phyloP scores from a whole-genome alignment of 2,113 vertebrate genomes.

The Nannobrachium achirus region DNA sequence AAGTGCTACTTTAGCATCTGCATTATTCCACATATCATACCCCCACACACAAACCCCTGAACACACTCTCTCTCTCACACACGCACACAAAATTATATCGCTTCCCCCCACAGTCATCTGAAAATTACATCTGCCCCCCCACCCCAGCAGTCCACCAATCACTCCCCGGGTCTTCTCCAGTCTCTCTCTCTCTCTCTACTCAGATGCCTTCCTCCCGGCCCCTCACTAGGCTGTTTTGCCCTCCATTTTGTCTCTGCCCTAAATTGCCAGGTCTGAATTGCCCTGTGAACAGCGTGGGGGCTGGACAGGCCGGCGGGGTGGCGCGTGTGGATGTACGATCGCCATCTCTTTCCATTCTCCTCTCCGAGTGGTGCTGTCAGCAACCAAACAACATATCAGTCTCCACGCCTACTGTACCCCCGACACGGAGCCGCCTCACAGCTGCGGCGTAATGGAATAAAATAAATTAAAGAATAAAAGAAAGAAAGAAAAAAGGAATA shows the following conservation, averaged over 20 bases:
- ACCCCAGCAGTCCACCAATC: conserved; percentile 71
- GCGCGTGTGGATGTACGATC: conserved; percentile 66
- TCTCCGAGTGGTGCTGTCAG: conserved; percentile 76
- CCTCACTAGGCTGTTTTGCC: conserved; percentile 54
- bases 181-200: conserved; percentile 1
- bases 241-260: conserved; percentile 72
- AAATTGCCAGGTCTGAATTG: conserved; percentile 80
- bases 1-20: conserved; percentile 55
- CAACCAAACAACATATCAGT: conserved; percentile 80
- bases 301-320: conserved; percentile 66
- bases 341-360: conserved; percentile 79
- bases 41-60: conserved; percentile 12
- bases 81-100: conserved; percentile 71
- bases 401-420: conserved; percentile 42
- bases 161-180: conserved; percentile 62
- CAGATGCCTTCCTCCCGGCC: conserved; percentile 23
- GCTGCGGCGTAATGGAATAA: conserved; percentile 60
- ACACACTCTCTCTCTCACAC: conserved; percentile 34
- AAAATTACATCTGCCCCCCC: conserved; percentile 79
- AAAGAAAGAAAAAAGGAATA: conserved; percentile 26
- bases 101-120: conserved; percentile 67
- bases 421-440: conserved; percentile 60
- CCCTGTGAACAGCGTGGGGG: conserved; percentile 77
- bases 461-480: conserved; percentile 12
- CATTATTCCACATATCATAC: conserved; percentile 41